A percentile compares a stretch with the other conserved stretches of the same genome.
These are phyloP conservation scores for Morinoia aosen DNA, from an alignment of 2,888 invertebrate genomes.

Conservation along the genomic window DNA sequence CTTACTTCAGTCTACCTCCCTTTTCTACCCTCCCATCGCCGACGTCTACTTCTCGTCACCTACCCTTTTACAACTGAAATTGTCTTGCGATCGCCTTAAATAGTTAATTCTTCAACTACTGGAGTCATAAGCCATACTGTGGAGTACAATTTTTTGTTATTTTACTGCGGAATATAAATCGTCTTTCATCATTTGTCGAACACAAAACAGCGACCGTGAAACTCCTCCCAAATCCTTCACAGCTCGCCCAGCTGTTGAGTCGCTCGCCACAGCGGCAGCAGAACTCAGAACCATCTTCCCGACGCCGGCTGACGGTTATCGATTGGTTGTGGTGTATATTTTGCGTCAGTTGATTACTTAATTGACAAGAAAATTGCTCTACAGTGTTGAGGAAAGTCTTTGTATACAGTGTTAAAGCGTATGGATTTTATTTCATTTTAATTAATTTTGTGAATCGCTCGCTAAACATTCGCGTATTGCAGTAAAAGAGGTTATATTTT, in stretches of 20 bases:
- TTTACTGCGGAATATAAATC: not conserved
- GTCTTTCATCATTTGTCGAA: not conserved
- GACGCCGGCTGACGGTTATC: not conserved
- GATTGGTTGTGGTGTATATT: not conserved
- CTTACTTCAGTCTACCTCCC: constrained; percentile 2
- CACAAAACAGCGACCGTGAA: not conserved
- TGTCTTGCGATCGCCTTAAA: not conserved
- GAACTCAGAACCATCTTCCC: not conserved
- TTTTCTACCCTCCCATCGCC: constrained; percentile 10
- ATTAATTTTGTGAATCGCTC: too few relatives aligned
- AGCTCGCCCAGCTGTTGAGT: not conserved
- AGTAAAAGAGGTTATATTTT: too few relatives aligned
- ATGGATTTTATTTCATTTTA: not conserved
- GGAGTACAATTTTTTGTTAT: not conserved
- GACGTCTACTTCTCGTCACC: constrained; percentile 10
- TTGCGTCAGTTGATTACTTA: not conserved
- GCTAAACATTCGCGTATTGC: too few relatives aligned
- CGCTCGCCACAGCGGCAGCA: not conserved
- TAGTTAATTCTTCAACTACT: not conserved
- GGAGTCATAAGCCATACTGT: not conserved
- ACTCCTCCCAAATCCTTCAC: not conserved
- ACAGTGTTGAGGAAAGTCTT: not conserved
- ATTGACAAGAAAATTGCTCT: not conserved
- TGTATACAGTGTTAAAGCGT: not conserved
- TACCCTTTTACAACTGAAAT: not conserved